These are phyloP conservation scores for Belonocnema kinseyi DNA, from an alignment of 1,140 invertebrate species.

Conservation along the genomic window DNA sequence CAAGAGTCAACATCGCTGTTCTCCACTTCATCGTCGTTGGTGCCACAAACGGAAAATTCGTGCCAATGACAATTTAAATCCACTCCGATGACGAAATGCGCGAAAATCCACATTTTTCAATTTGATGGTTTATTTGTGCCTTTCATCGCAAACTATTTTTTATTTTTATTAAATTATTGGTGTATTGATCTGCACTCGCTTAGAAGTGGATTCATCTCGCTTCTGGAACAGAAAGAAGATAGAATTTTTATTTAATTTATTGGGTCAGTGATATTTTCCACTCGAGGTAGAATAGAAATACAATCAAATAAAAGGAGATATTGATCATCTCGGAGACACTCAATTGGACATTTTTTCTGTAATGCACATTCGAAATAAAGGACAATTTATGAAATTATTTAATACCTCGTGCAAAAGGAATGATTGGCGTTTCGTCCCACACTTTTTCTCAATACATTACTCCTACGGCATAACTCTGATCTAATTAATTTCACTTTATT, in stretches of 20 bases:
- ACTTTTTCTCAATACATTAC: conserved; percentile 12
- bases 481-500: not conserved
- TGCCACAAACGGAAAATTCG: conserved; percentile 40
- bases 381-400: too few relatives aligned
- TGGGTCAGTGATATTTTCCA: too few relatives aligned
- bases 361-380: too few relatives aligned
- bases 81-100: conserved; percentile 27
- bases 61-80: conserved; percentile 37
- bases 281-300: too few relatives aligned
- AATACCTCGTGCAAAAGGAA: not conserved
- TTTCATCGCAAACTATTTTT: not conserved
- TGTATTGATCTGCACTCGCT: not conserved
- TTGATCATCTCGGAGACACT: too few relatives aligned
- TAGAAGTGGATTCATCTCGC: not conserved
- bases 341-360: too few relatives aligned
- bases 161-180: not conserved
- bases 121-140: not conserved
- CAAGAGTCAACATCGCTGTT: conserved; percentile 66
- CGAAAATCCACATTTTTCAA: conserved; percentile 45
- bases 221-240: conserved; percentile 1
- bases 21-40: conserved; percentile 58
- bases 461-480: not conserved
- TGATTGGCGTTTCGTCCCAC: not conserved
- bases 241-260: not conserved
- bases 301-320: too few relatives aligned